These are phyloP conservation scores for Ataeniobius toweri DNA, from an alignment of 2,797 vertebrate genomes.

Conservation along the genomic window DNA sequence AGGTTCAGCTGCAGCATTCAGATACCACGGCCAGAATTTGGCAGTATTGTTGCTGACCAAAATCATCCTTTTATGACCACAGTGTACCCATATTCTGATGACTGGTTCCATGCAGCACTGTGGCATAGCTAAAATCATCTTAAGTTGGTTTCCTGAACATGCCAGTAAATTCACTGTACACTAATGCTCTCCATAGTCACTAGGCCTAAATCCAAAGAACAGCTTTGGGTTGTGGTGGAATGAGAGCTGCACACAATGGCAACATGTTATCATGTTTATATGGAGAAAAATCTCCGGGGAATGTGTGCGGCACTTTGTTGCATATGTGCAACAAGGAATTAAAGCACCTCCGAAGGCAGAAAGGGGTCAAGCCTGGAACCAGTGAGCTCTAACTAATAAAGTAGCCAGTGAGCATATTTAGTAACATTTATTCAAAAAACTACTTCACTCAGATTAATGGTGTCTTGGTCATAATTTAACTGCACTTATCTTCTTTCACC, in stretches of 20 bases:
- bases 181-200: neutral
- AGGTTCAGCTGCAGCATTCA: no score
- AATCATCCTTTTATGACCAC: no score
- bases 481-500: neutral
- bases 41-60: no score
- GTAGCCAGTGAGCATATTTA: neutral
- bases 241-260: neutral
- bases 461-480: neutral
- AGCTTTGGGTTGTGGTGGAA: neutral
- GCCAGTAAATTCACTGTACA: neutral
- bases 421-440: neutral
- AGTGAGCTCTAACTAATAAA: neutral
- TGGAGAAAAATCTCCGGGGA: no score
- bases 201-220: neutral
- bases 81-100: neutral
- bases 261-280: neutral
- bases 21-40: no score
- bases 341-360: no score
- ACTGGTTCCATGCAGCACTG: neutral
- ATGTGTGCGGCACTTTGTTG: no score
- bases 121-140: neutral
- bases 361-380: neutral
- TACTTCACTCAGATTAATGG: neutral
- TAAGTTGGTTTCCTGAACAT: neutral
- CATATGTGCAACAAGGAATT: no score